Evolutionary conservation across 35 echinoderm and acorn worm genomes (phyloP), one percentile per base, ranked within the genome.

Genomic region (Heliocidaris tuberculata): DNA sequence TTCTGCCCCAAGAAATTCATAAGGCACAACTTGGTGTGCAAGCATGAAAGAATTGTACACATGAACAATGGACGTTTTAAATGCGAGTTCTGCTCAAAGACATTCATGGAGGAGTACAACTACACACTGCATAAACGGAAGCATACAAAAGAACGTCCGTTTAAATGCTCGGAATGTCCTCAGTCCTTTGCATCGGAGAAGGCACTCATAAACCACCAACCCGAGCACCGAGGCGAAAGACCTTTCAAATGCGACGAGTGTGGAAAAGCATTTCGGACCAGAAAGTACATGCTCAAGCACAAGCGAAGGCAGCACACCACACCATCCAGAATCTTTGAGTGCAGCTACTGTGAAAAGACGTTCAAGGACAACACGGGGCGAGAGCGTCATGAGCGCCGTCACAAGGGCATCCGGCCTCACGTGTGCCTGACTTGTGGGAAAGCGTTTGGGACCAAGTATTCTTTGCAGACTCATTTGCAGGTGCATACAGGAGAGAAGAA

Each of bases 401-500:
- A 93, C 91, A 93, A 93, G 50, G 91, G 91, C 15, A 93, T 93
- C 91, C 31, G 91, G 50, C 91, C 91, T n/a, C 91, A 93, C 30
- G 91, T 93, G 19, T 93, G 91, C 50, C 50, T 93, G 48, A 93
- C 91, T 0, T 93, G 91, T 59, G 91, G 91, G 11, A 93, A 93
- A 31, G 91, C 91, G 47, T 93, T 93, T 48, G 50, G 48, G 16
- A 93, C 48, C 0, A 93, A 93, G 48, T 52, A 49, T 30, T 50
- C 91, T 9, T 48, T 93, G 47, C 91, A 93, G 91, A 31, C 91
- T 31, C 91, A 93, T 29, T n/a, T 59, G 91, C 91, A 93, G 9
- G 50, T 93, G 9, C 91, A 93, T 48, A 93, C 91, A 48, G 91
- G 91, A 13, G 91, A 93, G 50, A 93, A 93, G 50, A 32, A 32